Percentiles rank a stretch among this genome's conserved stretches.
Evolutionary conservation across 2,113 vertebrate species (phyloP).

Genomic region (Ceratotherium simum): DNA sequence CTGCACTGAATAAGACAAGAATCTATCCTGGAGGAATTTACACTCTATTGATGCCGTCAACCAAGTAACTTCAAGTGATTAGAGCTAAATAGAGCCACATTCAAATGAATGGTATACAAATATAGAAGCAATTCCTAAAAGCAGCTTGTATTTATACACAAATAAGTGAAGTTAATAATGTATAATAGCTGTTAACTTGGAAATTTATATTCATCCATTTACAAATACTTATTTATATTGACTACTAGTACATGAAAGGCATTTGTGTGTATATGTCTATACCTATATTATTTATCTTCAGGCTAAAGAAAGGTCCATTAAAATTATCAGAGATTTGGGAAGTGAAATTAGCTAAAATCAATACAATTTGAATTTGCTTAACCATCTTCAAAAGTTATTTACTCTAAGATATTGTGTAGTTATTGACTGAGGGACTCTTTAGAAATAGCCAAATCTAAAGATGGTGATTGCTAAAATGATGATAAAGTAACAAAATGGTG

Average conservation of each 20-base stretch:
- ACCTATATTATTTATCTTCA: background rate
- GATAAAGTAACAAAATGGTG: background rate
- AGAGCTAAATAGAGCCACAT: background rate
- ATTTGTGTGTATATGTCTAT: background rate
- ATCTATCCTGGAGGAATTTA: background rate
- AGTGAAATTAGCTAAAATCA: slow-evolving; percentile 39
- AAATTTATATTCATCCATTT: slow-evolving; percentile 22
- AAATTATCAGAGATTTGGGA: slow-evolving; percentile 6
- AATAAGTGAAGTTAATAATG: slow-evolving; percentile 1
- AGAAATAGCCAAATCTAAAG: background rate
- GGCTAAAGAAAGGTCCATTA: background rate
- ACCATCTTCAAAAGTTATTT: slow-evolving; percentile 14
- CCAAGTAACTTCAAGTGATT: background rate
- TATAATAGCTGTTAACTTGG: background rate
- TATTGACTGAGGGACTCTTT: background rate
- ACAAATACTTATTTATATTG: slow-evolving; percentile 32
- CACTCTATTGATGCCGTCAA: background rate
- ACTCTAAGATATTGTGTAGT: background rate
- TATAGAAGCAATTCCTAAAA: background rate
- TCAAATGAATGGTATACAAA: background rate
- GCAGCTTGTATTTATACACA: background rate
- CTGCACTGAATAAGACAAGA: background rate
- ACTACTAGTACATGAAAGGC: background rate
- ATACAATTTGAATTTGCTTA: slow-evolving; percentile 7
- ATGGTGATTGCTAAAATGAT: background rate